Percentiles rank a stretch among this genome's conserved stretches.
phyloP scores from a whole-genome alignment of 2,797 vertebrate species.

The Halcyon chelicuti region DNA sequence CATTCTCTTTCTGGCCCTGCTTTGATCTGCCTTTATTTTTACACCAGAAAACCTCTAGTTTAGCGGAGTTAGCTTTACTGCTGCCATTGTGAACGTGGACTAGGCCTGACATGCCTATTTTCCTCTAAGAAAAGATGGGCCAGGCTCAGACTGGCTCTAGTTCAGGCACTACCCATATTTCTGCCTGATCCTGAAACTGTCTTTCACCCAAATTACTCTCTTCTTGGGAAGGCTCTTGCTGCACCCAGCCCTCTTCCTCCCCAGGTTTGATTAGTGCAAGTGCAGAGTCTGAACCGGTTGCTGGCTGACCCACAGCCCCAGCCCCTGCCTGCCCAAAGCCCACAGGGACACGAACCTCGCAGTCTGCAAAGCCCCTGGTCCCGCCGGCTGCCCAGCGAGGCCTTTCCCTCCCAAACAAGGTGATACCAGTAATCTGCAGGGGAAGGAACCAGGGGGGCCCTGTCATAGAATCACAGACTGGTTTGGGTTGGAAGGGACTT shows the following conservation, averaged over 20 bases:
- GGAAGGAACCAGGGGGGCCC: fast-evolving
- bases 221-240: not conserved
- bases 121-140: not conserved
- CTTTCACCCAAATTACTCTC: not conserved
- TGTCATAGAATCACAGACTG: not conserved
- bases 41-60: not conserved
- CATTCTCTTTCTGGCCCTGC: not conserved
- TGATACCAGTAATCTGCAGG: fast-evolving
- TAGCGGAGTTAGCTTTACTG: not conserved
- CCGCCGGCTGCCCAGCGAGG: not conserved
- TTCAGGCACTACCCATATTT: not conserved
- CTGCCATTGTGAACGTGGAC: not conserved
- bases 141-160: not conserved
- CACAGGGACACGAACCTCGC: fast-evolving
- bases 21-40: constrained; percentile 2
- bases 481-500: not conserved
- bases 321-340: not conserved
- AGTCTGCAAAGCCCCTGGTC: too few species aligned
- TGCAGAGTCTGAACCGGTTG: fast-evolving
- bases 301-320: fast-evolving
- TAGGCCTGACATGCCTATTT: not conserved
- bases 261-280: fast-evolving
- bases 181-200: not conserved
- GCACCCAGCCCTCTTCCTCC: not conserved
- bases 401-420: not conserved